These are phyloP conservation scores for Drosophila cardini DNA, from an alignment of 1,140 invertebrate species.

Conservation along the genomic window DNA sequence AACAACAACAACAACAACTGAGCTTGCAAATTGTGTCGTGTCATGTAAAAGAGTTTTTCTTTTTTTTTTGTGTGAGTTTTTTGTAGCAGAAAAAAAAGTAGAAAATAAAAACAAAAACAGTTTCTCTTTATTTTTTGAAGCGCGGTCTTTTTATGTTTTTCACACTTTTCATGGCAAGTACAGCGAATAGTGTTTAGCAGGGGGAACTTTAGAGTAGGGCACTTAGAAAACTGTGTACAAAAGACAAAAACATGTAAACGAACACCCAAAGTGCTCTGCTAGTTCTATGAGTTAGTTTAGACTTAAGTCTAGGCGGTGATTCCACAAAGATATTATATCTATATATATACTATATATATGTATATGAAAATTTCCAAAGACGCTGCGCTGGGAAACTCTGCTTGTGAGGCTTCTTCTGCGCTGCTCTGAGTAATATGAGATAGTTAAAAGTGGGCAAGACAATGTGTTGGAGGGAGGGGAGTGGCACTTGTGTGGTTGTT, in stretches of 20 bases:
- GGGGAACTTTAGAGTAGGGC: conserved; percentile 9
- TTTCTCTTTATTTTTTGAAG: conserved; percentile 62
- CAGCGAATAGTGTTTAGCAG: conserved; percentile 5
- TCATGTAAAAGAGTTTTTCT: conserved; percentile 67
- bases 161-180: conserved; percentile 61
- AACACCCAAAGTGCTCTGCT: conserved; percentile 66
- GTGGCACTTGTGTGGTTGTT: conserved; percentile 49
- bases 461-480: conserved; percentile 2
- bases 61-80: conserved; percentile 51
- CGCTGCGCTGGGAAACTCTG: conserved; percentile 22
- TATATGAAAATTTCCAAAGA: conserved; percentile 28
- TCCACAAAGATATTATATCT: conserved; percentile 18
- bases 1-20: conserved; percentile 52
- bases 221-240: conserved; percentile 28
- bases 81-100: conserved; percentile 42
- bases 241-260: conserved; percentile 67
- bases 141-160: conserved; percentile 76
- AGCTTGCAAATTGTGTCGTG: conserved; percentile 79
- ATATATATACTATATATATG: no score
- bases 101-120: conserved; percentile 12
- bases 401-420: conserved; percentile 10
- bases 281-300: conserved; percentile 66
- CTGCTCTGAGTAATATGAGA: conserved; percentile 19
- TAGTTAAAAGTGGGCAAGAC: conserved; percentile 6
- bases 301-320: conserved; percentile 9